phyloP scores from a whole-genome alignment of 1,140 invertebrate species.

The Dolichoris vasculosae region DNA sequence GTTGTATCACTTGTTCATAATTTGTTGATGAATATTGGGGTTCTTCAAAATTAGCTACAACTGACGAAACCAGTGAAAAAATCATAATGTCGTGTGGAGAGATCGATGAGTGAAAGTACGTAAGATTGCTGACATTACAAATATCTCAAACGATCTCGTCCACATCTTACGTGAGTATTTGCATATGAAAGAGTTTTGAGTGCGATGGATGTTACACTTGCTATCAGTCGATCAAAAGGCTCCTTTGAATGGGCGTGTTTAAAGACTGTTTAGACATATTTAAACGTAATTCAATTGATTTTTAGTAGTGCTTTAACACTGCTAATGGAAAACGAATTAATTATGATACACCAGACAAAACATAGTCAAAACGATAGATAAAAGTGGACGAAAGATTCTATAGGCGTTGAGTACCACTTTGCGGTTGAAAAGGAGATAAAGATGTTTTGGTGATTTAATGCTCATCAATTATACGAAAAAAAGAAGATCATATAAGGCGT shows the following conservation, averaged over 20 bases:
- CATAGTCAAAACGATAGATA: not conserved
- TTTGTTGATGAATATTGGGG: not conserved
- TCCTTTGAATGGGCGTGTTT: not conserved
- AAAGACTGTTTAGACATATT: not conserved
- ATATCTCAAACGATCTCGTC: not conserved
- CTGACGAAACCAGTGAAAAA: not conserved
- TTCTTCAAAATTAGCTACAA: not conserved
- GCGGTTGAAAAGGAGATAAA: not conserved
- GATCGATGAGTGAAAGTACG: not conserved
- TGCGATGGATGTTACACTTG: not conserved
- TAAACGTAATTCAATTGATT: not conserved
- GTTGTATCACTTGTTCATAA: too few relatives aligned
- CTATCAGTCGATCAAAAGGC: constrained; percentile 1
- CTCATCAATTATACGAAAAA: not conserved
- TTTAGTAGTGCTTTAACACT: not conserved
- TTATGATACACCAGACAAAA: not conserved
- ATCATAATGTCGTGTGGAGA: constrained; percentile 6
- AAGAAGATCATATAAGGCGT: too few relatives aligned
- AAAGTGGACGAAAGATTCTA: not conserved
- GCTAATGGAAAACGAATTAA: not conserved
- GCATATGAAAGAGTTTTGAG: not conserved
- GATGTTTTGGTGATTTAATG: not conserved
- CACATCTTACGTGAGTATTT: constrained; percentile 8
- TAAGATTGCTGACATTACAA: not conserved
- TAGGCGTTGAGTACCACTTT: not conserved